Conservation (phyloP, 2,888 invertebrate genomes). For the Lepidocyrtoides sp. region DNA sequence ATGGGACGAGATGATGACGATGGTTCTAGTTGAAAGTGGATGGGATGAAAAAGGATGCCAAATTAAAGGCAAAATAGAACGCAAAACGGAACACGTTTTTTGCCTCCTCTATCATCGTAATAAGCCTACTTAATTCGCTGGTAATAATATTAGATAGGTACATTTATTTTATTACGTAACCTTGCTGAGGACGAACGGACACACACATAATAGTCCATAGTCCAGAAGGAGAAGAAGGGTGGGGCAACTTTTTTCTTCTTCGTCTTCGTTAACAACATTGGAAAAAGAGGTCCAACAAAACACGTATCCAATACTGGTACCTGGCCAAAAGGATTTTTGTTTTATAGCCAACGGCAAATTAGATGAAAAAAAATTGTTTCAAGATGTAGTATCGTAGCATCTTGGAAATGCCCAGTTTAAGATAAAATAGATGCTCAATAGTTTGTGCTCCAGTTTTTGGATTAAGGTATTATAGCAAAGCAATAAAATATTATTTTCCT, state of each 20-base stretch:
- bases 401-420: background rate
- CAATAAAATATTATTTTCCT: too few relatives aligned
- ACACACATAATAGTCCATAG: background rate
- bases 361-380: too few relatives aligned
- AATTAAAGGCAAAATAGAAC: too few relatives aligned
- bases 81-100: constrained; percentile 20
- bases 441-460: too few relatives aligned
- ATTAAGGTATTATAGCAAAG: too few relatives aligned
- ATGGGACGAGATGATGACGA: too few relatives aligned
- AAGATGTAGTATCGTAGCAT: background rate
- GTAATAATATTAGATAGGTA: background rate
- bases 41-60: background rate
- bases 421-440: too few relatives aligned
- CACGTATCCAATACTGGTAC: background rate
- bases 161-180: background rate
- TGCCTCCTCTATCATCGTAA: background rate
- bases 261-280: too few relatives aligned
- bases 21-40: background rate
- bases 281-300: too few relatives aligned
- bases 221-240: background rate
- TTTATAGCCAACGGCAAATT: too few relatives aligned
- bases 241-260: constrained; percentile 20
- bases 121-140: too few relatives aligned
- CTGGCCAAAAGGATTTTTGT: too few relatives aligned
- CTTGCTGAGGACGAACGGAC: constrained; percentile 1